Evolutionary conservation across 2,797 vertebrate genomes (phyloP), one percentile per base, ranked within the genome.

Genomic region (Huso huso): DNA sequence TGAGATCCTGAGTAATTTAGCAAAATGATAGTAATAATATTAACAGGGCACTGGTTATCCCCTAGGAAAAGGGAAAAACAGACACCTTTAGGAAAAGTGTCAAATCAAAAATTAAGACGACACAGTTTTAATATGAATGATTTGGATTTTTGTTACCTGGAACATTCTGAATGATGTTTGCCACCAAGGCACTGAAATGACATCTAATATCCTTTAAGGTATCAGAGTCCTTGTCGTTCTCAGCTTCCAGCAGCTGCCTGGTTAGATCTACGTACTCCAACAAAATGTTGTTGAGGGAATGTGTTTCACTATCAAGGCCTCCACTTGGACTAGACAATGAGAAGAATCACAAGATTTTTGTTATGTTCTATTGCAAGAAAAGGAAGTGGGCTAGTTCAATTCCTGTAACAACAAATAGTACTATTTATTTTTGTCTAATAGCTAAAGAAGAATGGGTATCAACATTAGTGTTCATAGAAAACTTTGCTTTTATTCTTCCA

Each of bases 181-280:
- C 96, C 88, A 99, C 96, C 80, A 99, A 94, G 75, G 96, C 96
- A 82, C 96, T 99, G 84, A 99, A 99, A 91, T 99, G 97, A 83
- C 94, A 97, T 83, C 97, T 93, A 70, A 98, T 97, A 81, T 99
- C 97, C 87, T 91, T 93, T 81, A 99, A 70, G 0, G 93, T 97
- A 78, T 99, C 97, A 0, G 96, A 97, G 89, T 99, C 97, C 78
- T 98, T 99, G 83, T 99, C 97, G 11, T 98, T 99, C 82, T 99
- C 97, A 48, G 96, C 94, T 87, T 99, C 97, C 48, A 99, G 88
- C 71, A 99, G 85, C 76, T 99, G 96, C 73, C 96, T 86, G 3
- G 96, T 99, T 75, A 99, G 88, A 87, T 99, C 97, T 7, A 99
- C 96, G 23, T 99, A 99, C 83, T 99, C 97, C 63, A 99, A 80